Conservation (phyloP, 2,888 invertebrate genomes). For the Patella ulyssiponensis region DNA sequence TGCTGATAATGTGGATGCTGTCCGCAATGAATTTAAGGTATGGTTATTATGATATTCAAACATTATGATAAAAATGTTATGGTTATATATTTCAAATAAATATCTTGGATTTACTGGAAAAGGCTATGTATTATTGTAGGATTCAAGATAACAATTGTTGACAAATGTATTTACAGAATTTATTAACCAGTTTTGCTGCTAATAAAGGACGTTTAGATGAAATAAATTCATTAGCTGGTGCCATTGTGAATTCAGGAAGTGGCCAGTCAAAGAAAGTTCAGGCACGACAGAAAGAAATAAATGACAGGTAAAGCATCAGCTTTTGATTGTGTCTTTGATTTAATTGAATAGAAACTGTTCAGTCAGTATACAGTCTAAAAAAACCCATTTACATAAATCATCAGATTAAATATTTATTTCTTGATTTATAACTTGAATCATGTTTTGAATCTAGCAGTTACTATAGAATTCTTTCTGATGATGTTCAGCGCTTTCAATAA, state of each 20-base stretch:
- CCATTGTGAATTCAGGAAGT: conserved; percentile 86
- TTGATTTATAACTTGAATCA: too few species aligned
- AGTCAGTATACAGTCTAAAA: too few species aligned
- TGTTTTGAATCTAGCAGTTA: too few species aligned
- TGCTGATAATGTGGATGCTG: conserved; percentile 90
- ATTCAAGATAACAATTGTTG: too few species aligned
- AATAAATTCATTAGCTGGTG: conserved; percentile 89
- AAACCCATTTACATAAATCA: too few species aligned
- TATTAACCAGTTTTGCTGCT: conserved; percentile 94
- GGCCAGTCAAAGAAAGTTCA: conserved; percentile 87
- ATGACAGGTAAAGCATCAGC: conserved; percentile 77
- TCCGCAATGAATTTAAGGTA: conserved; percentile 94
- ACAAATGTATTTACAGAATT: conserved; percentile 78
- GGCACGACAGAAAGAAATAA: conserved; percentile 85
- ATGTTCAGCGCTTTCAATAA: too few species aligned
- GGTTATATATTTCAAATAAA: neutral
- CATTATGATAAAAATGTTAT: too few species aligned
- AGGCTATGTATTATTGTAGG: neutral
- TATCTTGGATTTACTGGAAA: neutral
- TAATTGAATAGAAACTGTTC: too few species aligned
- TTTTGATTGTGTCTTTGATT: neutral
- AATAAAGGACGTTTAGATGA: conserved; percentile 92
- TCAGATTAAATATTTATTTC: too few species aligned
- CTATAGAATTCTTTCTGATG: too few species aligned
- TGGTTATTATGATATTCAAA: conserved; percentile 4